These are phyloP conservation scores for Halcyon leucocephala DNA, from an alignment of 2,797 vertebrate species.

Conservation along the genomic window DNA sequence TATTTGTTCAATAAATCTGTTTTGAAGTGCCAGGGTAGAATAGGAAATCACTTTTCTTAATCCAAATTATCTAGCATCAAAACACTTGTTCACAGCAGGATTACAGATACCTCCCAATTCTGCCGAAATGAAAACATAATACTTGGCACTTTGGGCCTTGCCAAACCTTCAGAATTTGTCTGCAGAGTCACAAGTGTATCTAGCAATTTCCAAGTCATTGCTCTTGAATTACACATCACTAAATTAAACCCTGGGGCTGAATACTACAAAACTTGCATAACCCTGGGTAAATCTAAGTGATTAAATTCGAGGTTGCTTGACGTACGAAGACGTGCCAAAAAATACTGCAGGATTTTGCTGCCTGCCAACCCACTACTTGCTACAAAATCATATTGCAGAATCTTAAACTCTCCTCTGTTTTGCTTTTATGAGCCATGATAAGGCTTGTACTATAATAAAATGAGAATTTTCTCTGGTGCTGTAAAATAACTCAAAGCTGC, in stretches of 20 bases:
- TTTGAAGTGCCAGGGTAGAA: neutral
- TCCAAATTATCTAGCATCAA: constrained; percentile 54
- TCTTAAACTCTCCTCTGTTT: neutral
- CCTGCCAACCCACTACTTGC: neutral
- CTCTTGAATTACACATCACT: neutral
- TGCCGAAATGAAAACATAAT: constrained; percentile 35
- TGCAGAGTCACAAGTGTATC: neutral
- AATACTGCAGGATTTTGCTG: neutral
- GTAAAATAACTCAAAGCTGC: neutral
- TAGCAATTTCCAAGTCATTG: constrained; percentile 1
- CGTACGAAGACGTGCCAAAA: neutral
- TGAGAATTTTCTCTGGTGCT: neutral
- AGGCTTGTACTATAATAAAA: neutral
- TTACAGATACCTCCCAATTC: neutral
- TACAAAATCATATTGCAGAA: neutral
- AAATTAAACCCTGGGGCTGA: neutral
- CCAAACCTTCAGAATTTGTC: constrained; percentile 27
- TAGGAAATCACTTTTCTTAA: constrained; percentile 52
- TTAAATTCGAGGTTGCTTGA: neutral
- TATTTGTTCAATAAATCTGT: constrained; percentile 1
- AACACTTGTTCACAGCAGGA: constrained; percentile 37
- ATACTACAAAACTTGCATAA: constrained; percentile 8
- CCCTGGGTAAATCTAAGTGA: neutral
- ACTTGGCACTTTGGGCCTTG: neutral
- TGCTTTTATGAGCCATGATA: neutral